These are phyloP conservation scores for Macrotis lagotis DNA, from an alignment of 2,113 vertebrate species.

Conservation along the genomic window DNA sequence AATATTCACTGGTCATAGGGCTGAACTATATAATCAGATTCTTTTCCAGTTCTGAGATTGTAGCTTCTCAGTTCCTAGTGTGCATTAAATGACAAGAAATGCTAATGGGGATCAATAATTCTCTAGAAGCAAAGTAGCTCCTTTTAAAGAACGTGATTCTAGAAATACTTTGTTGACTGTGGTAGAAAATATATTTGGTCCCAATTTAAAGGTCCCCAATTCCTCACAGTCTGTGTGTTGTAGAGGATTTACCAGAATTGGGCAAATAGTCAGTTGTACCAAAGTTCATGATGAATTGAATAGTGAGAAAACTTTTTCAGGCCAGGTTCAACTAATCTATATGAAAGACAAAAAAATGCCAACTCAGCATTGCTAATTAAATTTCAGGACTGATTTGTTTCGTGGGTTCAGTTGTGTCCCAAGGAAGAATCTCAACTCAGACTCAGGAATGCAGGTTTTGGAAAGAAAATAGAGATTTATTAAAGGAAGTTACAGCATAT, in stretches of 20 bases:
- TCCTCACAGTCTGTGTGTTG: constrained; percentile 37
- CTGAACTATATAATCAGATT: neutral
- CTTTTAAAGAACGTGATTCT: constrained; percentile 46
- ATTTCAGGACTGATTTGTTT: too few relatives aligned
- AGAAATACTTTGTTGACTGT: constrained; percentile 41
- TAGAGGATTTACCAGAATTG: constrained; percentile 39
- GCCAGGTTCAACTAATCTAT: constrained; percentile 59
- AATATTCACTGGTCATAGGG: neutral
- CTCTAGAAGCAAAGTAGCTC: constrained; percentile 18
- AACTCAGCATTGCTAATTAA: too few relatives aligned
- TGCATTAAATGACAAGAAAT: neutral
- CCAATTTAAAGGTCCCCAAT: constrained; percentile 18
- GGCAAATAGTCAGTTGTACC: constrained; percentile 52
- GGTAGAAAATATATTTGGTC: constrained; percentile 50
- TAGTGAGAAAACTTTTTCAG: constrained; percentile 49
- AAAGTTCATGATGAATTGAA: constrained; percentile 63
- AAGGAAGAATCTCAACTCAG: too few relatives aligned
- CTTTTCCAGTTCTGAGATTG: neutral
- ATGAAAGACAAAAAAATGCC: constrained; percentile 57
- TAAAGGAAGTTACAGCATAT: too few relatives aligned
- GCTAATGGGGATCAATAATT: neutral
- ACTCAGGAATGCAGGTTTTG: too few relatives aligned
- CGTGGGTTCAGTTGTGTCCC: too few relatives aligned
- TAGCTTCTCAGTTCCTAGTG: neutral
- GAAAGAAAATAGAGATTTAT: too few relatives aligned